Conservation (phyloP, 1,140 invertebrate genomes). For the Drosophila paulistorum region DNA sequence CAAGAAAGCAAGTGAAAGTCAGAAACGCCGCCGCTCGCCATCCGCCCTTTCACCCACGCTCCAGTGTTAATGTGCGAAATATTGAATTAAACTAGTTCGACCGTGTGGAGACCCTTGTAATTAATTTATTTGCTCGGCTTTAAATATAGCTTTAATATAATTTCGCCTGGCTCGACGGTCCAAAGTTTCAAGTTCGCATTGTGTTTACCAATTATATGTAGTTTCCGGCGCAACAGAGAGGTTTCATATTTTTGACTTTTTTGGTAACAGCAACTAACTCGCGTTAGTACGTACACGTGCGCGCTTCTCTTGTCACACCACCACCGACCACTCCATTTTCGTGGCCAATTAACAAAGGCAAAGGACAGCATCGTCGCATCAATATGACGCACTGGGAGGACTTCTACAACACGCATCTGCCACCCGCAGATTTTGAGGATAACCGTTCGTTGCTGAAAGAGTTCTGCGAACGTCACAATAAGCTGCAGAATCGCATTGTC, state of each 20-base stretch:
- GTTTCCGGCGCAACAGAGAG: slow-evolving; percentile 41
- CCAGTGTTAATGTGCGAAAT: slow-evolving; percentile 38
- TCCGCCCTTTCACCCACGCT: neutral
- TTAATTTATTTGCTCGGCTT: slow-evolving; percentile 34
- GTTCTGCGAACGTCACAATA: slow-evolving; percentile 88
- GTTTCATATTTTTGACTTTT: slow-evolving; percentile 20
- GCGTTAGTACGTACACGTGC: slow-evolving; percentile 1
- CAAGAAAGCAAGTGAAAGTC: slow-evolving; percentile 55
- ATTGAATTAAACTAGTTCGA: slow-evolving; percentile 49
- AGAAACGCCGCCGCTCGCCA: slow-evolving; percentile 25
- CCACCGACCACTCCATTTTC: neutral
- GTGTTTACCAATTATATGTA: slow-evolving; percentile 44
- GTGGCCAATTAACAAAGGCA: slow-evolving; percentile 45
- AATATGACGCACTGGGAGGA: slow-evolving; percentile 87
- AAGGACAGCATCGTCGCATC: slow-evolving; percentile 7
- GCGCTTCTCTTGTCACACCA: slow-evolving; percentile 1
- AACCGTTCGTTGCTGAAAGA: slow-evolving; percentile 88
- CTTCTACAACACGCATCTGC: slow-evolving; percentile 90
- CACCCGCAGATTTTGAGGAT: slow-evolving; percentile 89
- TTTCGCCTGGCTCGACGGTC: neutral
- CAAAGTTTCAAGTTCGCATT: neutral
- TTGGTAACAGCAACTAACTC: slow-evolving; percentile 25
- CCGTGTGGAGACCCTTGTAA: slow-evolving; percentile 28
- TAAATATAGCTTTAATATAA: slow-evolving; percentile 5
- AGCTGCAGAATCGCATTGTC: slow-evolving; percentile 87